These are phyloP conservation scores for Planococcus citri DNA, from an alignment of 1,140 invertebrate genomes.

Conservation along the genomic window DNA sequence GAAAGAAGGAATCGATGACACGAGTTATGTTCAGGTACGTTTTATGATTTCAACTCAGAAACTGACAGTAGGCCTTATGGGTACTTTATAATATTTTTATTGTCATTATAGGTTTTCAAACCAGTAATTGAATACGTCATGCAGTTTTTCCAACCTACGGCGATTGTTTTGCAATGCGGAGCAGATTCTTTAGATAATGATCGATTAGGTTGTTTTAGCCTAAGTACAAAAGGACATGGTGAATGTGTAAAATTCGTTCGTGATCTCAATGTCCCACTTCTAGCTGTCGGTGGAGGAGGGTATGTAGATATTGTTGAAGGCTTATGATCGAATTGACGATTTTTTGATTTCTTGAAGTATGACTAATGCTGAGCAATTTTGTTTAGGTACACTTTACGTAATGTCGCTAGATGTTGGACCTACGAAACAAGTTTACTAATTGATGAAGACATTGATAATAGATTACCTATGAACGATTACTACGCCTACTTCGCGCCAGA, in stretches of 20 bases:
- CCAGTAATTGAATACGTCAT: conserved; percentile 88
- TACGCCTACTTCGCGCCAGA: conserved; percentile 92
- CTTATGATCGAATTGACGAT: background rate
- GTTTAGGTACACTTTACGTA: conserved; percentile 75
- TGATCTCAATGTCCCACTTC: conserved; percentile 79
- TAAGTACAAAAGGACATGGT: conserved; percentile 82
- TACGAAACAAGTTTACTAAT: conserved; percentile 93
- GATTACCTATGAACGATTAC: conserved; percentile 87
- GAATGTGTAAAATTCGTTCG: conserved; percentile 96
- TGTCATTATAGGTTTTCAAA: conserved; percentile 60
- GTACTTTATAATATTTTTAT: too few relatives aligned
- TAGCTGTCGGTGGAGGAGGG: conserved; percentile 92
- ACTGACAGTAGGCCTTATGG: too few relatives aligned
- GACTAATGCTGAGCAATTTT: background rate
- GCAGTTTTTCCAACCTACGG: conserved; percentile 92
- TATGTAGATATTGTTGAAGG: conserved; percentile 29
- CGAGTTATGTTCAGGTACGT: conserved; percentile 66
- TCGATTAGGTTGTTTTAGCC: conserved; percentile 75
- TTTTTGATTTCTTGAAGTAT: too few relatives aligned
- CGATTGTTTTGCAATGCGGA: conserved; percentile 95
- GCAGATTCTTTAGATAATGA: conserved; percentile 95
- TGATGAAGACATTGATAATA: conserved; percentile 81
- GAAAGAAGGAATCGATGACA: conserved; percentile 92
- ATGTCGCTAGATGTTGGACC: conserved; percentile 97
- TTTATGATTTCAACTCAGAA: background rate